These are phyloP conservation scores for Phoebastria nigripes DNA, from an alignment of 2,797 vertebrate genomes.

Conservation along the genomic window DNA sequence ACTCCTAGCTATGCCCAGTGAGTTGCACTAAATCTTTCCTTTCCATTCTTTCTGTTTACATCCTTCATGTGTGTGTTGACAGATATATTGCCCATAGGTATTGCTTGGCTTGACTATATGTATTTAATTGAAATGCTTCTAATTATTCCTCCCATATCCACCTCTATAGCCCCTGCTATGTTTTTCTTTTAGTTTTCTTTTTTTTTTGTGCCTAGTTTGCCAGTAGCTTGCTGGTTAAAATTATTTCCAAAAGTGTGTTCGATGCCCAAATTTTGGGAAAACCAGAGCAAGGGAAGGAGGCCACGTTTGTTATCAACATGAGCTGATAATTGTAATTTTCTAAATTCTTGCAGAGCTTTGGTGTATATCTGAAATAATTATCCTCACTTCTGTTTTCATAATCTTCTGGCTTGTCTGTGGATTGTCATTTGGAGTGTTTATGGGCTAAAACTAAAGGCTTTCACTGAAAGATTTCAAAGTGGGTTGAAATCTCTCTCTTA, in stretches of 20 bases:
- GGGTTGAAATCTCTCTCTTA: neutral
- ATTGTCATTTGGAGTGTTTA: neutral
- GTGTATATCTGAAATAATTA: neutral
- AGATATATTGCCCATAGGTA: constrained; percentile 41
- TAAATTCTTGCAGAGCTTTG: neutral
- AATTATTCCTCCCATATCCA: constrained; percentile 33
- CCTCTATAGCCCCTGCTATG: neutral
- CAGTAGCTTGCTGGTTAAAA: neutral
- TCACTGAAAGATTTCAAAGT: neutral
- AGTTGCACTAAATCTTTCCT: constrained; percentile 50
- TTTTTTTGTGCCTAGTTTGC: neutral
- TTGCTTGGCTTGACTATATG: constrained; percentile 11
- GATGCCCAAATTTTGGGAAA: neutral
- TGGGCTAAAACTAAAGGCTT: neutral
- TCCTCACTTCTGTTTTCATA: neutral
- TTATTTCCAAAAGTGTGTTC: neutral
- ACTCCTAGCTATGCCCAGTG: constrained; percentile 60
- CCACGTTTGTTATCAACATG: neutral
- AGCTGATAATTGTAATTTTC: neutral
- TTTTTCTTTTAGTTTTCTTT: neutral
- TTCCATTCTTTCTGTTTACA: constrained; percentile 42
- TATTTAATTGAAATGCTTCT: constrained; percentile 49
- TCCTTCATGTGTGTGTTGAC: constrained; percentile 48
- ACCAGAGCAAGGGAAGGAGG: neutral
- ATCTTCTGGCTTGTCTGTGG: neutral